Conservation (phyloP, 2,888 invertebrate genomes). For the Tridacna crocea region DNA sequence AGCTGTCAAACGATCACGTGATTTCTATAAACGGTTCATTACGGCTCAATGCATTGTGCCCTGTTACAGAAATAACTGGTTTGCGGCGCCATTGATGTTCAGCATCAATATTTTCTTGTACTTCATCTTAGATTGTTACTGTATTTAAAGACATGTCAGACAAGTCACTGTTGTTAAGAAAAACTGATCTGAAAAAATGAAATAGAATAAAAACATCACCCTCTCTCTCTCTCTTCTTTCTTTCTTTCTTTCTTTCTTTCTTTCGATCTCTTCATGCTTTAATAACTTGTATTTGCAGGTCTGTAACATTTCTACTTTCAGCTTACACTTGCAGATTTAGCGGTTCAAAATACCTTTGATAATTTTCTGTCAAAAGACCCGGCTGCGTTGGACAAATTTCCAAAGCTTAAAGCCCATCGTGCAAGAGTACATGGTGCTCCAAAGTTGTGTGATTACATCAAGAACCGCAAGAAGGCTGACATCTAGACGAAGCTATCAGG, state of each 20-base stretch:
- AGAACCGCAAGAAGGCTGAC: slow-evolving; percentile 43
- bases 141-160: background rate
- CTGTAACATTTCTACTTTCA: slow-evolving; percentile 27
- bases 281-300: no score
- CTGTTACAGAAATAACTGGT: no score
- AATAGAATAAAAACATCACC: background rate
- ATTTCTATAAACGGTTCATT: no score
- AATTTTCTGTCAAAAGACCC: slow-evolving; percentile 24
- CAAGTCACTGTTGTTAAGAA: background rate
- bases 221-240: background rate
- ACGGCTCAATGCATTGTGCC: no score
- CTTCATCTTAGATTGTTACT: background rate
- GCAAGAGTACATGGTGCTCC: slow-evolving; percentile 21
- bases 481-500: slow-evolving; percentile 19
- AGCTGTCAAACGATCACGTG: no score
- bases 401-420: slow-evolving; percentile 50
- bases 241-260: no score
- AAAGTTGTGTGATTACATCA: slow-evolving; percentile 37
- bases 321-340: slow-evolving; percentile 50
- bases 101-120: no score
- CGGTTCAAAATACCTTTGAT: slow-evolving; percentile 37
- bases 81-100: no score
- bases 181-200: background rate
- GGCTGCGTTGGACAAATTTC: slow-evolving; percentile 34
- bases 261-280: no score